Percentiles rank a stretch among this genome's conserved stretches.
Conservation (phyloP, 1,140 invertebrate genomes). For the Trachelipus rathkii region DNA sequence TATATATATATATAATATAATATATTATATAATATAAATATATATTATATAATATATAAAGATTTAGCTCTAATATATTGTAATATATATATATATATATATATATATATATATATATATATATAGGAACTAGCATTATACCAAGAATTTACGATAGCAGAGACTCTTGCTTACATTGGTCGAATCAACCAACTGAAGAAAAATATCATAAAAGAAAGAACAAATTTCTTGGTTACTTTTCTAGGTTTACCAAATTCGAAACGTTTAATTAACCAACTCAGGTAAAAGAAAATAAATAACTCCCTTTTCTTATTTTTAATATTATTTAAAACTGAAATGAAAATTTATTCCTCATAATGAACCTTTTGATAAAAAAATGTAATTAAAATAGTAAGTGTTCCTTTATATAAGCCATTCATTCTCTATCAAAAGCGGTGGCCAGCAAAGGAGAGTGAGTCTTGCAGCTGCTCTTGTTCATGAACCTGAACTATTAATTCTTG, state of each 20-base stretch:
- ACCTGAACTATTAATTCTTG: constrained; percentile 85
- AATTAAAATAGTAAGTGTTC: background rate
- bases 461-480: constrained; percentile 88
- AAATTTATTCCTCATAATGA: too few species aligned
- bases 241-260: constrained; percentile 79
- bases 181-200: constrained; percentile 88
- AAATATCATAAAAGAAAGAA: constrained; percentile 69
- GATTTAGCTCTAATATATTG: too few species aligned
- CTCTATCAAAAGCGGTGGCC: constrained; percentile 67
- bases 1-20: too few species aligned
- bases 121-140: constrained; percentile 79
- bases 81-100: too few species aligned
- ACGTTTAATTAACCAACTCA: constrained; percentile 77
- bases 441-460: constrained; percentile 86
- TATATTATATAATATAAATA: too few species aligned
- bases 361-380: background rate
- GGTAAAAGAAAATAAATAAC: constrained; percentile 49
- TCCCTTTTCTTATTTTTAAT: background rate
- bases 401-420: constrained; percentile 48
- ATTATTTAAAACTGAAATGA: background rate
- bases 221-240: constrained; percentile 83
- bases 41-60: too few species aligned
- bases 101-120: background rate
- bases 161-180: constrained; percentile 96
- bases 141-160: constrained; percentile 88